Evolutionary conservation across 1,140 invertebrate species (phyloP).

Genomic region (Nasonia giraulti): DNA sequence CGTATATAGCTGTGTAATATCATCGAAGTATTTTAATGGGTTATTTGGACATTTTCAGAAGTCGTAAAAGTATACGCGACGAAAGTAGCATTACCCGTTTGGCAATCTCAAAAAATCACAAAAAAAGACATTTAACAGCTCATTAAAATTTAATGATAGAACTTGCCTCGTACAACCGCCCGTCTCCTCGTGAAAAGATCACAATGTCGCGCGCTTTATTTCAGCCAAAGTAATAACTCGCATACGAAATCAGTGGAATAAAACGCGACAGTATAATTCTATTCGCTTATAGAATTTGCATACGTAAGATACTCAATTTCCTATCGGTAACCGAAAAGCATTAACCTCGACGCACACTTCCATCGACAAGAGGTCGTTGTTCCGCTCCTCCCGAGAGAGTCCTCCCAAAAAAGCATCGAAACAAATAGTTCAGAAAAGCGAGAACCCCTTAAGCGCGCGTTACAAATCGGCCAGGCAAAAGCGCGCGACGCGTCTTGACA

Average conservation of each 20-base stretch:
- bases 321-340: background rate
- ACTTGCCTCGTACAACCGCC: background rate
- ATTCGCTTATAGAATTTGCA: background rate
- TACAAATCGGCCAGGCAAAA: conserved; percentile 28
- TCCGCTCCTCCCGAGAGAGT: background rate
- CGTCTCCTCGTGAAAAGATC: background rate
- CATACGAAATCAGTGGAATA: background rate
- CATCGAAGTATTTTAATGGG: no score
- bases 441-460: background rate
- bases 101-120: background rate
- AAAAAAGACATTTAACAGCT: background rate
- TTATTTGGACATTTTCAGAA: background rate
- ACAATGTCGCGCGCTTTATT: background rate
- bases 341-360: background rate
- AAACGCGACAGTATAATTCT: conserved; percentile 2
- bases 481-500: conserved; percentile 15
- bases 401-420: background rate
- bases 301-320: background rate
- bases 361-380: conserved; percentile 29
- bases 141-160: background rate
- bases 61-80: background rate
- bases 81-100: background rate
- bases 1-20: no score
- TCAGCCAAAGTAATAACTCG: background rate
- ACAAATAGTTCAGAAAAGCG: conserved; percentile 8